phyloP scores from a whole-genome alignment of 2,113 vertebrate genomes.

The Scopus umbretta region DNA sequence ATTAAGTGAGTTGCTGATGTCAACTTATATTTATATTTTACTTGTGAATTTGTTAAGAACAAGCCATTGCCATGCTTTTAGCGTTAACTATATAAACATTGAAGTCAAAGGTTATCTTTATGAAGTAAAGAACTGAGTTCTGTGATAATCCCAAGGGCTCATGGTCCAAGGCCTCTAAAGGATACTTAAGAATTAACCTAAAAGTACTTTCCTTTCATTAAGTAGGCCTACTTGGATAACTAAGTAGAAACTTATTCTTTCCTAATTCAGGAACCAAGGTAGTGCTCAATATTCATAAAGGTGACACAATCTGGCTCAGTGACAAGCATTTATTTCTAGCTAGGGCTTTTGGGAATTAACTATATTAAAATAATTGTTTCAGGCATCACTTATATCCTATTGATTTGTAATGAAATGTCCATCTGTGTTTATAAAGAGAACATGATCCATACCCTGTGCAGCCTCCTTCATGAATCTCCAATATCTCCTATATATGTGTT shows the following conservation, averaged over 20 bases:
- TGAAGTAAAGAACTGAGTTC: neutral
- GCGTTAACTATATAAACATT: neutral
- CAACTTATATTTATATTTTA: conserved; percentile 3
- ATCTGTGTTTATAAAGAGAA: conserved; percentile 49
- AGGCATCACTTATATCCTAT: conserved; percentile 13
- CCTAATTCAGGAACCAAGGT: neutral
- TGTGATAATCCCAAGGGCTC: neutral
- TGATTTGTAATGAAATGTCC: conserved; percentile 56
- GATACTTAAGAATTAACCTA: neutral
- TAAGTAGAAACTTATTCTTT: neutral
- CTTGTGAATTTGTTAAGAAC: neutral
- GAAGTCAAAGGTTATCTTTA: neutral
- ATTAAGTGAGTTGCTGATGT: neutral
- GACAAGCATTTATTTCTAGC: neutral
- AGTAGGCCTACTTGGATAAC: neutral
- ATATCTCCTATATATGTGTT: conserved; percentile 6
- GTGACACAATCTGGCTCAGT: neutral
- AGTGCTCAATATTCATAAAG: neutral
- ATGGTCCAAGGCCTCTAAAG: neutral
- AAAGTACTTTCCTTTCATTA: neutral
- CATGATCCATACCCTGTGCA: neutral
- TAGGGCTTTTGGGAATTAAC: conserved; percentile 8
- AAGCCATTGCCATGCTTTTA: neutral
- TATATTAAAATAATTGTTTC: conserved; percentile 53
- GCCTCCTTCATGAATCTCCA: conserved; percentile 15